A percentile compares a stretch with the other conserved stretches of the same genome.
These are phyloP conservation scores for Scomber scombrus DNA, from an alignment of 2,113 vertebrate genomes.

Conservation along the genomic window DNA sequence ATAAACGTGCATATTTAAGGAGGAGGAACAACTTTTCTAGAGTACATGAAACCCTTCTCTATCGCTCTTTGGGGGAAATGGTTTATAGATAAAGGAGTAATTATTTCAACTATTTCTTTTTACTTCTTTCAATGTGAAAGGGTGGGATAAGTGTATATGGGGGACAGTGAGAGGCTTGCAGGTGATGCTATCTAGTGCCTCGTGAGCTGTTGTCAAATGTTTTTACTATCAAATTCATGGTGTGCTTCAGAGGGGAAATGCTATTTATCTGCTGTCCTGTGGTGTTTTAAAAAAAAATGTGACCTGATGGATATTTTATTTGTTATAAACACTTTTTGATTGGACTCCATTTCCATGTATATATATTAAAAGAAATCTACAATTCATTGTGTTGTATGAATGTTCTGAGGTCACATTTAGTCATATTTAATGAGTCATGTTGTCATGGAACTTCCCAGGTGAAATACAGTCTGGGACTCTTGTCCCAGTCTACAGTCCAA, in stretches of 20 bases:
- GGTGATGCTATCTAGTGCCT: not conserved
- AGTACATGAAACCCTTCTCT: not conserved
- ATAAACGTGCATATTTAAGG: not conserved
- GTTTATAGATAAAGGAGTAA: not conserved
- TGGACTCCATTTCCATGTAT: not conserved
- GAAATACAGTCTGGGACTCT: no score
- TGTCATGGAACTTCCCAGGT: no score
- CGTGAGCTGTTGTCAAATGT: not conserved
- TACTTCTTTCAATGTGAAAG: not conserved
- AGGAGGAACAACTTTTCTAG: not conserved
- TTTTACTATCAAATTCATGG: not conserved
- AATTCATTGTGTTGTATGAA: not conserved
- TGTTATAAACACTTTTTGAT: not conserved
- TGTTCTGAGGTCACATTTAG: not conserved
- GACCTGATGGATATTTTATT: not conserved
- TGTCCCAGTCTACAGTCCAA: no score
- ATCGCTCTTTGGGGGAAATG: not conserved
- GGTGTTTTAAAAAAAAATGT: constrained; percentile 1
- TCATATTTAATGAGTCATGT: no score
- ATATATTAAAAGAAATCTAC: constrained; percentile 1
- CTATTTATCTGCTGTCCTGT: constrained; percentile 19
- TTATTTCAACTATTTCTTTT: not conserved
- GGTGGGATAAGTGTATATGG: not conserved
- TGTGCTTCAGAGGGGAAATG: constrained; percentile 4
- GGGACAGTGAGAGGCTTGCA: not conserved